Conservation (phyloP, 2,888 invertebrate species). For the Bruchidius siliquastri region DNA sequence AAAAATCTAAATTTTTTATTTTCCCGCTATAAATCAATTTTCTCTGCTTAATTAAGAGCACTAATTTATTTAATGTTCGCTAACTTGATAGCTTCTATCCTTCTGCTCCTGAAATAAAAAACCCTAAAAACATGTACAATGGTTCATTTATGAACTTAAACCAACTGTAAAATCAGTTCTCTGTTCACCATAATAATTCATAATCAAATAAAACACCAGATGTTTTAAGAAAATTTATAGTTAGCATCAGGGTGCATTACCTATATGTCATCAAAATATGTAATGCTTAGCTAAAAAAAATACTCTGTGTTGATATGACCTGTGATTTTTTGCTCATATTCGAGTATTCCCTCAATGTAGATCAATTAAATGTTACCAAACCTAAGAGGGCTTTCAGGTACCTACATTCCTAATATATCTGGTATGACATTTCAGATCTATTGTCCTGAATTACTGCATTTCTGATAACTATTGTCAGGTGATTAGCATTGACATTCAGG, state of each 20-base stretch:
- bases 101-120: too few relatives aligned
- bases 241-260: background rate
- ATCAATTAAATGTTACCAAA: constrained; percentile 2
- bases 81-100: too few relatives aligned
- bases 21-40: too few relatives aligned
- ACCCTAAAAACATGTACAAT: too few relatives aligned
- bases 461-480: background rate
- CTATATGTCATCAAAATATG: constrained; percentile 1
- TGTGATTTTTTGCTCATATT: constrained; percentile 1
- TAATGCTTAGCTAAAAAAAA: constrained; percentile 2
- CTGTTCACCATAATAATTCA: too few relatives aligned
- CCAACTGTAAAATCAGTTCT: too few relatives aligned
- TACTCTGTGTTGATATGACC: background rate
- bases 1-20: too few relatives aligned
- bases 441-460: background rate
- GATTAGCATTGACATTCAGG: background rate
- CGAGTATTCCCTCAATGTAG: constrained; percentile 5
- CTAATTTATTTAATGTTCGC: too few relatives aligned
- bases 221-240: background rate
- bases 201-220: too few relatives aligned
- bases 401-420: background rate
- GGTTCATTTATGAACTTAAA: too few relatives aligned
- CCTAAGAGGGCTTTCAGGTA: background rate
- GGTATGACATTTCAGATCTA: background rate
- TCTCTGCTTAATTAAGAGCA: too few relatives aligned